Percentiles rank a stretch among this genome's conserved stretches.
phyloP scores from a whole-genome alignment of 2,797 vertebrate species.

The Macropus fuliginosus region DNA sequence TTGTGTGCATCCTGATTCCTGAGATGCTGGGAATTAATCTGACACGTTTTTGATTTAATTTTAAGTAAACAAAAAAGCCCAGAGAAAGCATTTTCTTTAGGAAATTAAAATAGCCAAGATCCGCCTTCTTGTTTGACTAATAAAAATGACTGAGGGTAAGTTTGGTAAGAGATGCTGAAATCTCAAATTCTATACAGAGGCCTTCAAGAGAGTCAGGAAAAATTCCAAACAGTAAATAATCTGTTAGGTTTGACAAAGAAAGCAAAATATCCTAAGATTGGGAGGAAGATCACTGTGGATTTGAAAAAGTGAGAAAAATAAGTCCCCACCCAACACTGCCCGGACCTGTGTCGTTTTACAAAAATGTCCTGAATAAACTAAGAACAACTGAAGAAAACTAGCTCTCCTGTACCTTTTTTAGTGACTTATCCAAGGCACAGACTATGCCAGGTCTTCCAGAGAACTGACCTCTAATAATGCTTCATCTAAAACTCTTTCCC shows the following conservation, averaged over 20 bases:
- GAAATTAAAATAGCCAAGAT: background rate
- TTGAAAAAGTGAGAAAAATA: background rate
- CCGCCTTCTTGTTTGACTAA: background rate
- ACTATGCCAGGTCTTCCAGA: background rate
- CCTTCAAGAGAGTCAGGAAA: background rate
- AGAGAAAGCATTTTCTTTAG: background rate
- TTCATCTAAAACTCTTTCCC: background rate
- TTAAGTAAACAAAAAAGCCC: background rate
- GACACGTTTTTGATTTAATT: background rate
- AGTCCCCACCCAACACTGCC: no score
- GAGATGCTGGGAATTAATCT: background rate
- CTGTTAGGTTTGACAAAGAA: background rate
- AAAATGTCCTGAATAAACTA: background rate
- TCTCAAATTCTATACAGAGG: background rate
- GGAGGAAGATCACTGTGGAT: background rate
- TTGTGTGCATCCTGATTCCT: background rate
- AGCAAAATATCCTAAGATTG: background rate
- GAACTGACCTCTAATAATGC: background rate
- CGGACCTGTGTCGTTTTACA: background rate
- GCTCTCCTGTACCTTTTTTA: background rate
- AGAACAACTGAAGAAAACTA: background rate
- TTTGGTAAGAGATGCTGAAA: background rate
- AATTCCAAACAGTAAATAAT: background rate
- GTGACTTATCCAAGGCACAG: background rate
- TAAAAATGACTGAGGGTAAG: background rate